Conservation (phyloP, 2,888 invertebrate genomes). For the Tigriopus californicus region DNA sequence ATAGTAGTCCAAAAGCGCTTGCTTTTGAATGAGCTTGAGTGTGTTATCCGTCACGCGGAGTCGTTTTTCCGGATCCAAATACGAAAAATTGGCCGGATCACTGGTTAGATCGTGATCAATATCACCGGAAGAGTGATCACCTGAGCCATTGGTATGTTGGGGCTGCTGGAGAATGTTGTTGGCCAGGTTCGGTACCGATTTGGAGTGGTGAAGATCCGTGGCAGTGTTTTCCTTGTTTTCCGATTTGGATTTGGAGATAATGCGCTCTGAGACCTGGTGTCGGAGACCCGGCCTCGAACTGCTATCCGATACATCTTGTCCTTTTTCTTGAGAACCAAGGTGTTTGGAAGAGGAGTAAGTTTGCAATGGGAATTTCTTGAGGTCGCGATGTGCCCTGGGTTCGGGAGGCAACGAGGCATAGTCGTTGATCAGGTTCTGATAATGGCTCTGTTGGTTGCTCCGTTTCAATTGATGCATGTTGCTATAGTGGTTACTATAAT, state of each 20-base stretch:
- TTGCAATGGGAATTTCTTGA: conserved; percentile 47
- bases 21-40: conserved; percentile 59
- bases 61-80: conserved; percentile 50
- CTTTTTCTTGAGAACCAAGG: neutral
- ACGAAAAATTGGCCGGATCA: conserved; percentile 23
- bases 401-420: conserved; percentile 22
- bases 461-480: too few species aligned
- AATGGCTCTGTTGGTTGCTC: too few species aligned
- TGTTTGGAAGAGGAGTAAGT: conserved; percentile 38
- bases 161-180: neutral
- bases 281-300: too few species aligned
- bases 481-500: too few species aligned
- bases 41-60: conserved; percentile 45
- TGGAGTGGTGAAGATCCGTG: neutral
- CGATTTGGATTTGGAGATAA: too few species aligned
- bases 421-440: too few species aligned
- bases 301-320: too few species aligned
- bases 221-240: neutral
- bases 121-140: too few species aligned
- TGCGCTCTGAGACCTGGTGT: too few species aligned
- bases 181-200: too few species aligned
- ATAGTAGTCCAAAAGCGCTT: conserved; percentile 58
- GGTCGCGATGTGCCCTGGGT: conserved; percentile 19
- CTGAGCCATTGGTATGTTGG: too few species aligned
- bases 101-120: neutral